phyloP scores from a whole-genome alignment of 2,113 vertebrate genomes.

The Lota lota region DNA sequence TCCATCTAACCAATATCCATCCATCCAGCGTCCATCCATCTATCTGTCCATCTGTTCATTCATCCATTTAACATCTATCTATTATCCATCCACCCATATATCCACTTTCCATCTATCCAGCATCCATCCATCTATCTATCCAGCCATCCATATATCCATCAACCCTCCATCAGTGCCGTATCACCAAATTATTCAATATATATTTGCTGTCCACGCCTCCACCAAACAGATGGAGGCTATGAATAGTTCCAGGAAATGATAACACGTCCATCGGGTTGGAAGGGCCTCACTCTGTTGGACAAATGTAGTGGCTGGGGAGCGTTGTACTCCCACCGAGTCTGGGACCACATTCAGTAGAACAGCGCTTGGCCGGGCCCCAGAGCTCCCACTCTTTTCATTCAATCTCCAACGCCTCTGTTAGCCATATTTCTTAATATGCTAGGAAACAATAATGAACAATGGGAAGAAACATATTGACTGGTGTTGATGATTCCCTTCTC shows the following conservation, averaged over 20 bases:
- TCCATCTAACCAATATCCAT: too few relatives aligned
- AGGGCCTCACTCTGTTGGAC: conserved; percentile 24
- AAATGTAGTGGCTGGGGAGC: conserved; percentile 37
- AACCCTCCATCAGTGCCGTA: background rate
- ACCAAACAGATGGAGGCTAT: conserved; percentile 49
- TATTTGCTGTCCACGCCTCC: conserved; percentile 22
- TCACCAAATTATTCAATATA: background rate
- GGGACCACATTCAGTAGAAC: conserved; percentile 12
- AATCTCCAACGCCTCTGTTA: background rate
- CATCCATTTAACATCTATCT: too few relatives aligned
- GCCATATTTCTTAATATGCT: background rate
- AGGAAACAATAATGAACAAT: too few relatives aligned
- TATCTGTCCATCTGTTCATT: too few relatives aligned
- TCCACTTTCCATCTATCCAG: background rate
- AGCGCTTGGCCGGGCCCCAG: conserved; percentile 19
- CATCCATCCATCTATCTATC: background rate
- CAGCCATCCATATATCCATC: conserved; percentile 14
- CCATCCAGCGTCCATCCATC: too few relatives aligned
- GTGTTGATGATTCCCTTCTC: too few relatives aligned
- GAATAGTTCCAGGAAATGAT: conserved; percentile 55
- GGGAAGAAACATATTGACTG: too few relatives aligned
- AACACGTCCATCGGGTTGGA: conserved; percentile 52
- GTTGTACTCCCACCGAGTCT: conserved; percentile 43
- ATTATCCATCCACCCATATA: too few relatives aligned
- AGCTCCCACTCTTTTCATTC: conserved; percentile 23